phyloP scores from a whole-genome alignment of 2,113 vertebrate genomes.

The Naja naja region DNA sequence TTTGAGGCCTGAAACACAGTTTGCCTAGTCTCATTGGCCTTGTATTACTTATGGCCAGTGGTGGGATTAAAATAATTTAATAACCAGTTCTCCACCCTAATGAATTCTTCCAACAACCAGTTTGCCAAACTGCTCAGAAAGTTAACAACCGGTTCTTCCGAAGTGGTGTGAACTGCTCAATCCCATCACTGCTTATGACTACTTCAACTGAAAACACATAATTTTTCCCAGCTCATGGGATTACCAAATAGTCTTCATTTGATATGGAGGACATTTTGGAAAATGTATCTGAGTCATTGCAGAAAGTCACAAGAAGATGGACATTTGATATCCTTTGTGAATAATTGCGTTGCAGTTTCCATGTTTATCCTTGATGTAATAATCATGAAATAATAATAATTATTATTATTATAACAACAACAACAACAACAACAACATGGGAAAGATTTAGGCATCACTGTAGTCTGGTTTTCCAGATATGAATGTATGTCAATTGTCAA shows the following conservation, averaged over 20 bases:
- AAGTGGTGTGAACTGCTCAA: no score
- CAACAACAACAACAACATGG: no score
- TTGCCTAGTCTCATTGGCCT: not conserved
- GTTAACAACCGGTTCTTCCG: no score
- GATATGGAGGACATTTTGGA: not conserved
- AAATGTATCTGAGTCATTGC: not conserved
- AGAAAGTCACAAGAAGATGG: not conserved
- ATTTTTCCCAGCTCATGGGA: not conserved
- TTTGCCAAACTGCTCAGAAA: no score
- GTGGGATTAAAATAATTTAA: no score
- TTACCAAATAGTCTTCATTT: not conserved
- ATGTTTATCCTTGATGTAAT: not conserved
- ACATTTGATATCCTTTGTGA: not conserved
- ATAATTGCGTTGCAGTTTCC: not conserved
- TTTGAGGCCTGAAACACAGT: not conserved
- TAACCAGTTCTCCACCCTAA: no score
- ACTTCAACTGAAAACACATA: not conserved
- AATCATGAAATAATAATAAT: not conserved
- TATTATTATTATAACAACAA: no score
- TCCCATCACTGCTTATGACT: not conserved
- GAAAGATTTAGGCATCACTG: not conserved
- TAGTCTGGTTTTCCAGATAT: not conserved
- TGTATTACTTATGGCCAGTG: not conserved
- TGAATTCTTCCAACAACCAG: no score
- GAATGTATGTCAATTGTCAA: not conserved